Conservation (phyloP, 1,140 invertebrate species). For the Hypothenemus hampei region DNA sequence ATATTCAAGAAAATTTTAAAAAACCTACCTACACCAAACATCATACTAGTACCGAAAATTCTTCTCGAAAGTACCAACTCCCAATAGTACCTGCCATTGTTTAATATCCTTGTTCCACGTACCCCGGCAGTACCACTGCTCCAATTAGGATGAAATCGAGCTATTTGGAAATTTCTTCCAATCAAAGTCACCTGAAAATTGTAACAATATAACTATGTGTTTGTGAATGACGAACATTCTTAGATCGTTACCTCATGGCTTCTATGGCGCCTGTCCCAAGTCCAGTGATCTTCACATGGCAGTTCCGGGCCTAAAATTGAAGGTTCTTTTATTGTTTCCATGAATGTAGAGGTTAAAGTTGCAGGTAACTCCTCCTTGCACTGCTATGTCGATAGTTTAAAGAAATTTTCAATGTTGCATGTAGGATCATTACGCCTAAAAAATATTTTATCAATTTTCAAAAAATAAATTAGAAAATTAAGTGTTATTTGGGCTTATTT, state of each 20-base stretch:
- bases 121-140: constrained; percentile 69
- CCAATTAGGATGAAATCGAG: constrained; percentile 71
- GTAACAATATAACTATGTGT: neutral
- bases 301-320: neutral
- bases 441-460: too few relatives aligned
- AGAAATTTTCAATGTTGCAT: too few relatives aligned
- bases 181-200: constrained; percentile 42
- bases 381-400: too few relatives aligned
- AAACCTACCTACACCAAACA: constrained; percentile 67
- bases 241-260: constrained; percentile 59
- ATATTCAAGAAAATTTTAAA: neutral
- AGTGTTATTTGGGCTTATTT: too few relatives aligned
- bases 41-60: constrained; percentile 72
- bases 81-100: constrained; percentile 65
- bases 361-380: too few relatives aligned
- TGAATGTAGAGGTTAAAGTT: too few relatives aligned
- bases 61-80: constrained; percentile 61
- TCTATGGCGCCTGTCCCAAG: constrained; percentile 58
- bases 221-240: too few relatives aligned
- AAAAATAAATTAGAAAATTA: too few relatives aligned
- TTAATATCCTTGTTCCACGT: constrained; percentile 58
- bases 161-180: constrained; percentile 49
- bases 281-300: constrained; percentile 59
- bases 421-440: too few relatives aligned
- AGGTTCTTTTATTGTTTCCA: too few relatives aligned